Evolutionary conservation across 2,113 vertebrate genomes (phyloP), one percentile per base, ranked within the genome.

Genomic region (Grantiella picta): DNA sequence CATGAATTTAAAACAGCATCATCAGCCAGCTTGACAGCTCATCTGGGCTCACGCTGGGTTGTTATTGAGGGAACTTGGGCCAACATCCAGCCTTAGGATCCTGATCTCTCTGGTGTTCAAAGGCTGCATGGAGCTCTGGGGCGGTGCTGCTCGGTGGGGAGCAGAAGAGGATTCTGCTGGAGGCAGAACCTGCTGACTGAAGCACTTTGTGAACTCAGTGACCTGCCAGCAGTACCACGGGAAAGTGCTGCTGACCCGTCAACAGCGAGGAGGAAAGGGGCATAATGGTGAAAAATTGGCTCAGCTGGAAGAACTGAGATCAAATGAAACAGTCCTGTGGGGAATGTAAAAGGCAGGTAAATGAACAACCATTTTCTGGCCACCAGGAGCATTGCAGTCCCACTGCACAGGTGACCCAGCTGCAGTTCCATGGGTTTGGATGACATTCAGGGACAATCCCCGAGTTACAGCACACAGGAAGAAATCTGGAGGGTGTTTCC

Each of bases 1-100:
- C 33, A 44, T 93, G 93, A 96, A 96, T 97, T 94, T 96, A 86
- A 94, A 97, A 70, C 71, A 92, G 89, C 88, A n/a, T 90, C 86
- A 94, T 96, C 96, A 94, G 93, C 63, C 86, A 69, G 52, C 91
- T 79, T 96, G 97, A 97, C 95, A 96, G 94, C 93, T 96, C 86
- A 88, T 96, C 87, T 82, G 79, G 68, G 47, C 82, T 89, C 79
- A 88, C 0, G 61, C 76, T 93, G 90, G 38, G 68, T 7, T 91
- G 86, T 80, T 75, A 76, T 15, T 79, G 89, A 95, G 72, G 90
- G 78, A 69, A 22, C 56, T 19, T 76, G 86, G 92, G 93, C 75
- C 92, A 11, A 66, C 15, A 27, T 86, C 81, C 95, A 95, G 84
- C 69, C 61, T 86, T 61, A 53, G 83, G 80, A 82, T 82, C 24